Base-by-base conservation (phyloP, 2,113 vertebrate genomes). In the Noctilio leporinus region DNA sequence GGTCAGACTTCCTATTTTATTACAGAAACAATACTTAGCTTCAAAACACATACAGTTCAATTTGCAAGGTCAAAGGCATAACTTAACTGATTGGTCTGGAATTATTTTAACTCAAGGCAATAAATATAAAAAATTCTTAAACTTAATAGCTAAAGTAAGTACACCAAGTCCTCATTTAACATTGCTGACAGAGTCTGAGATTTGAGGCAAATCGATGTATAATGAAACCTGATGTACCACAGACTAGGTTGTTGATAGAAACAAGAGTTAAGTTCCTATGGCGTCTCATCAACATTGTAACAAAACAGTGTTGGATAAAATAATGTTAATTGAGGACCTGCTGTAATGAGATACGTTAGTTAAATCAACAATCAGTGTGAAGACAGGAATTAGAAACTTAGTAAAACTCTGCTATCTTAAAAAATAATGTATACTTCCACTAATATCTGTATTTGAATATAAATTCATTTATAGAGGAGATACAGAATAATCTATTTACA, bases 61-160 rank as follows among this genome's bases (percentile, higher is more conserved):
- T 77, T 59, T 75, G 70, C 33, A 91, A 83, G 69, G 10, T 47
- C 45, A 95, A 91, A 64, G 24, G 35, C 77, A 89, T 26, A 82
- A 70, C 7, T 65, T 80, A 72, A 83, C 43, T 64, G n/a, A 77
- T 0, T 33, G 35, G 75, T 70, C 26, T 72, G 16, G 2, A 9
- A 76, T 95, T 78, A 78, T 81, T 86, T 94, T 80, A 93, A 94
- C 33, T 76, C 14, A 84, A 11, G 28, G 15, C 35, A 90, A 45
- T 78, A 94, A 92, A 92, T 55, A 78, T 16, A 59, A 64, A 19
- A 51, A 95, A 97, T 43, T 19, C 45, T 86, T 69, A 83, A 93
- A 93, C 14, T 75, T 55, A 91, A 72, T 14, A 64, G 38, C 75
- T 91, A 86, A 64, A 93, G 16, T 47, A 75, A 77, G 30, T 59